Percentiles rank a stretch among this genome's conserved stretches.
Evolutionary conservation across 2,113 vertebrate species (phyloP).

Genomic region (Dasyprocta punctata): DNA sequence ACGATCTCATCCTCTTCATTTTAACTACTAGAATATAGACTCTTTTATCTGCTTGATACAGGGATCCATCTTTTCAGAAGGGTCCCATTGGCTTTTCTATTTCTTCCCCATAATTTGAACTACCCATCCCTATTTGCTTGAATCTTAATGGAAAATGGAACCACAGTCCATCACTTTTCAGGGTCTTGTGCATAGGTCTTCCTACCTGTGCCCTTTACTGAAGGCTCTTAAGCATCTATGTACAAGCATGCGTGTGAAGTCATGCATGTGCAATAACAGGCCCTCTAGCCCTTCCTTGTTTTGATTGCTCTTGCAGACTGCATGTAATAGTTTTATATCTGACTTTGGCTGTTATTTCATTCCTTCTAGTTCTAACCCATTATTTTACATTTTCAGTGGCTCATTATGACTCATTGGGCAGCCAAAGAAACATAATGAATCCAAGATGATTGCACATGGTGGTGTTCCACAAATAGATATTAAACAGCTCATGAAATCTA

Average conservation of each 20-base stretch:
- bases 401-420: constrained; percentile 85
- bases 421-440: constrained; percentile 81
- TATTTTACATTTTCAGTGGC: constrained; percentile 84
- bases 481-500: constrained; percentile 83
- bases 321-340: constrained; percentile 77
- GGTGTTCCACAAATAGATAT: constrained; percentile 81
- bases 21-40: constrained; percentile 62
- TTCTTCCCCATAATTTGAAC: constrained; percentile 57
- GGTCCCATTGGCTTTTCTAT: constrained; percentile 20
- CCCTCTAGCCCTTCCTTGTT: not conserved
- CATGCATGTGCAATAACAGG: not conserved
- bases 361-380: constrained; percentile 82
- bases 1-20: constrained; percentile 68
- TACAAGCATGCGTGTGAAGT: not conserved
- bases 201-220: not conserved
- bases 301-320: constrained; percentile 67
- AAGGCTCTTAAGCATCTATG: not conserved
- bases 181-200: not conserved
- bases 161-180: constrained; percentile 31
- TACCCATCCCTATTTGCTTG: constrained; percentile 19
- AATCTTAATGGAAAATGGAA: constrained; percentile 62
- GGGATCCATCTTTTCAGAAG: constrained; percentile 51
- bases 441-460: constrained; percentile 81
- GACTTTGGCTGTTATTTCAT: constrained; percentile 80
- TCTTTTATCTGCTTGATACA: constrained; percentile 64